Evolutionary conservation across 2,113 vertebrate genomes (phyloP), one percentile per base, ranked within the genome.

Genomic region (Callionymus lyra): DNA sequence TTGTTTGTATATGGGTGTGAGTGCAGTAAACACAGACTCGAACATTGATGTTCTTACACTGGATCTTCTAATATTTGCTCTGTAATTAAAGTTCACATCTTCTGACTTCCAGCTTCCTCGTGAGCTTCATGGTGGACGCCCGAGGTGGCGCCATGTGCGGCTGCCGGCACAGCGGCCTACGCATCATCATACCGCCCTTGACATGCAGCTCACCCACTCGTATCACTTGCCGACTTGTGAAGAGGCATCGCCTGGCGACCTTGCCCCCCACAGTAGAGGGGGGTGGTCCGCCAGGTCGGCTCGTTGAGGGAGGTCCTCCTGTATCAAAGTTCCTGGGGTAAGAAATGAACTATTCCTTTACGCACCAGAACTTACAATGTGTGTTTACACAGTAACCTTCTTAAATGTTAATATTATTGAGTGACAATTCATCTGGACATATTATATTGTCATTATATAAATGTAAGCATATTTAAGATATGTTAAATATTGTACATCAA

Each of bases 91-190:
- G 21, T 8, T 27, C 21, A 27, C 8, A 8, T 8, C 10, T 65
- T 36, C 34, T 47, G 1, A 46, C 16, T 15, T 2, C 16, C 74
- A 99, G 95, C 74, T 99, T 99, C 79, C 85, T 99, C 61, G 95
- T 99, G 59, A 99, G 95, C 72, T 99, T 99, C 69, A 99, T 99
- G 95, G 95, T 99, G 79, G 95, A 99, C 1, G 95, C 95, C 31
- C 88, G 95, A 17, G 95, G 95, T 1, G 95, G 95, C 6, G 90
- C 95, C 43, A 98, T 99, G 95, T 75, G 93, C 2, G 95, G 95
- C 0, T 99, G 94, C 70, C 84, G 95, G 11, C 94, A 99, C 64
- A 93, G 97, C 0, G 94, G 95, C 11, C 86, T 99, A 1, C 86
- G 94, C 10, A 94, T 99, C 63, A 91, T 99, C 50, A 92, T 99